phyloP scores from a whole-genome alignment of 2,797 vertebrate species.

The Galagoides demidoff region DNA sequence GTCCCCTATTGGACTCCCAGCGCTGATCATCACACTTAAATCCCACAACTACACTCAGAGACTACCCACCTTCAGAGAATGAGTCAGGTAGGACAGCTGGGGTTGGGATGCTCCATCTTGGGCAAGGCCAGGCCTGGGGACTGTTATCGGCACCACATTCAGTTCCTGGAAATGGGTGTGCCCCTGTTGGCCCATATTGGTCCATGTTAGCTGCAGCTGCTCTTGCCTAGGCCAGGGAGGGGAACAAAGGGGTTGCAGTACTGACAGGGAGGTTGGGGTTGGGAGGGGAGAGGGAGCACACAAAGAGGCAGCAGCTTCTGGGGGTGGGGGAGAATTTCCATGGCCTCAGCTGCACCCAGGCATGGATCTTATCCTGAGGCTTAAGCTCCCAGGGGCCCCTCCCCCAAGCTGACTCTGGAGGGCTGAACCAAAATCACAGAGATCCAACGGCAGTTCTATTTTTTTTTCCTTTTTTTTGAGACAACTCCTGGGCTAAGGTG shows the following conservation, averaged over 20 bases:
- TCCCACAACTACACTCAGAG: background rate
- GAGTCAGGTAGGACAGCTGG: background rate
- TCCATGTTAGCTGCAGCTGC: background rate
- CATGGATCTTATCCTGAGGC: background rate
- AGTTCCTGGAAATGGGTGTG: background rate
- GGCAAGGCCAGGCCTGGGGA: background rate
- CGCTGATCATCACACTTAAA: background rate
- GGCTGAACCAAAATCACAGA: background rate
- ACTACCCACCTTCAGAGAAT: rapidly evolving
- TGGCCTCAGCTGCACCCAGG: background rate
- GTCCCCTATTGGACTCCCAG: background rate
- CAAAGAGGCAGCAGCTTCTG: background rate
- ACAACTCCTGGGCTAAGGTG: too few species aligned
- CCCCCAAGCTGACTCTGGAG: too few species aligned
- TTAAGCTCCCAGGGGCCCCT: background rate
- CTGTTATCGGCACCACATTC: background rate
- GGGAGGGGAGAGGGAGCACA: too few species aligned
- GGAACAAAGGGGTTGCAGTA: background rate
- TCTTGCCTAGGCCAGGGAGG: background rate
- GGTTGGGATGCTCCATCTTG: background rate
- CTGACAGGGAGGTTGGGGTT: background rate
- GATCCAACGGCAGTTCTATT: background rate
- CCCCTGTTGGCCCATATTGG: background rate
- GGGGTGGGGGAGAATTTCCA: background rate
- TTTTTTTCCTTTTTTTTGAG: too few species aligned